phyloP scores from a whole-genome alignment of 2,113 vertebrate genomes.

The Poicephalus gulielmi region DNA sequence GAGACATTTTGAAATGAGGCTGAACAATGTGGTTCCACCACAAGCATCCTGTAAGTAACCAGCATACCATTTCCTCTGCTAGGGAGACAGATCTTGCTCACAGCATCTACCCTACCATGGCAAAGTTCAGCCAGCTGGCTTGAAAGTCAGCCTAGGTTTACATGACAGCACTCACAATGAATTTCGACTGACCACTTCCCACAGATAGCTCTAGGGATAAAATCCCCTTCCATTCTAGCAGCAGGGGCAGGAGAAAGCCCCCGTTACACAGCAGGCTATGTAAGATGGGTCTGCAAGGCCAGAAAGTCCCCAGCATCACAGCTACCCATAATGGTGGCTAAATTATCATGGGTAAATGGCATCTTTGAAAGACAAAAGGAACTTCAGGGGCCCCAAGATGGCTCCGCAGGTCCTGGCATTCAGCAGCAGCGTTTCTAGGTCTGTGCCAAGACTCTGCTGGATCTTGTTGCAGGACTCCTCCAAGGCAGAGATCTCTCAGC shows the following conservation, averaged over 20 bases:
- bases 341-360: neutral
- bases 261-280: neutral
- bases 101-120: rapidly evolving
- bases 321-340: neutral
- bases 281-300: neutral
- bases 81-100: neutral
- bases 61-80: neutral
- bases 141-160: neutral
- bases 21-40: neutral
- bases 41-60: neutral
- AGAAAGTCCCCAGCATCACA: neutral
- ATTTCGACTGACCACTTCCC: neutral
- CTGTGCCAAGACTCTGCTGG: neutral
- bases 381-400: neutral
- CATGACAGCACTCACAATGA: neutral
- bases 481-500: neutral
- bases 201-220: neutral
- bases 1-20: neutral
- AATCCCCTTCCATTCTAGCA: neutral
- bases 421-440: neutral
- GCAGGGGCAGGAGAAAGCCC: neutral
- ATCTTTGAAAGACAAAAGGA: neutral
- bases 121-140: neutral
- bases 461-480: neutral
- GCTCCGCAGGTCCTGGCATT: neutral